Evolutionary conservation across 2,888 invertebrate genomes (phyloP), one percentile per base, ranked within the genome.

Genomic region (Acronicta aceris): DNA sequence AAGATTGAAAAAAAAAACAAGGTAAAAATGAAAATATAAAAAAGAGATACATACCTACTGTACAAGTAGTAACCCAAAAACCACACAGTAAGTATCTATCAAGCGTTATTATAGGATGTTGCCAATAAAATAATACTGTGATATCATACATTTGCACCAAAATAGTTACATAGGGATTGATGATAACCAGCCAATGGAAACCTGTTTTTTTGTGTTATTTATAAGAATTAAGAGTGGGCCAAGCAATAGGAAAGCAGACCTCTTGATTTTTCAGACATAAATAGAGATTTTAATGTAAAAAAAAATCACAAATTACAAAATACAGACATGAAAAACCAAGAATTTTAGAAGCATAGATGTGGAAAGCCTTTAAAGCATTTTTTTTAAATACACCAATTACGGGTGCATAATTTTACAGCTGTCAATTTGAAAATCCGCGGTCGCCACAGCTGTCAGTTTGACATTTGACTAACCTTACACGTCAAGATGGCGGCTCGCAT

Each of bases 381-480:
- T n/a, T 38, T 47, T 56, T 58, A 72, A 71, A 65, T 57, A 69
- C 81, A 79, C 75, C 78, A 65, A 78, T 58, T 63, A 16, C 41
- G 46, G 57, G 62, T 64, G 64, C 57, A 61, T 58, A 65, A 59
- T 64, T 61, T 77, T 71, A 77, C 82, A 84, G 73, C 82, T 81
- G 82, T 83, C 83, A 82, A 33, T 52, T 66, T 40, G 57, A 63
- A 57, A 59, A 47, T 38, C 54, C 59, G 65, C 42, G 59, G 59
- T 81, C 74, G 74, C 74, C 81, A 76, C 74, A 81, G 74, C 81
- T 84, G 86, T 85, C 86, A 85, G 48, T 80, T 79, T 86, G 86
- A 88, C 86, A 86, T 81, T 81, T 75, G 83, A 93, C 93, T 93
- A 88, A 93, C 93, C 94, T 94, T 86, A 85, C 84, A 84, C 71